Base-by-base conservation (phyloP, 2,888 invertebrate genomes). In the Tribolium freemani region DNA sequence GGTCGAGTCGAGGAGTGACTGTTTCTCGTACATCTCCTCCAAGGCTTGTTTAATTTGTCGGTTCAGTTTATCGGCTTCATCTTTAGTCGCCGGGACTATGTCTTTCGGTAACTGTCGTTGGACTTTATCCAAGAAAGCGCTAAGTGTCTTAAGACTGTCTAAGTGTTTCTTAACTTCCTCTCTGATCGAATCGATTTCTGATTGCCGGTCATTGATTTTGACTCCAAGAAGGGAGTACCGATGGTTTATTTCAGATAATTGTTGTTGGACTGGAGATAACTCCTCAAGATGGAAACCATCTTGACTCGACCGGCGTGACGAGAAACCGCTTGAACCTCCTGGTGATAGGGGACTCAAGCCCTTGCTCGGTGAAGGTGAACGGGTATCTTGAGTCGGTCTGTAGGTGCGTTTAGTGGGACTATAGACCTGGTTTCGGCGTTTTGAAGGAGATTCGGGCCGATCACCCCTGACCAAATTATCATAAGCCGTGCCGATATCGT, bases 1-100 rank as follows among this genome's bases (percentile, higher is more conserved):
- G 8, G 97, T 95, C 46, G 95, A 95, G 84, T 97, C 97, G 1
- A 98, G 88, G 26, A 96, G 88, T 51, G 95, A 95, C 85, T 98
- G 97, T 79, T 95, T 96, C 86, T 96, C 96, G 77, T 96, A 96
- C 93, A 97, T 94, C 81, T 96, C 96, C 84, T 97, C 96, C 21
- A 96, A 88, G 0, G 96, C 92, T 26, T 91, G 90, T 80, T 95
- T 93, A 20, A 95, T 91, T 81, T 93, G 93, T 81, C 93, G 93
- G 75, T 94, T 93, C 46, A 93, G 93, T 84, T 95, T 95, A 81
- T 97, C 96, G 0, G 97, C 96, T 83, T 97, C 97, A 38, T 97
- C 97, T 86, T 95, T 95, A 1, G 93, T 93, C 71, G 89, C 90
- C 0, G 93, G 93, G 30, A 95, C 91, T 0, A 91, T 88, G 76